phyloP scores from a whole-genome alignment of 2,113 vertebrate genomes.

The Centropristis striata region DNA sequence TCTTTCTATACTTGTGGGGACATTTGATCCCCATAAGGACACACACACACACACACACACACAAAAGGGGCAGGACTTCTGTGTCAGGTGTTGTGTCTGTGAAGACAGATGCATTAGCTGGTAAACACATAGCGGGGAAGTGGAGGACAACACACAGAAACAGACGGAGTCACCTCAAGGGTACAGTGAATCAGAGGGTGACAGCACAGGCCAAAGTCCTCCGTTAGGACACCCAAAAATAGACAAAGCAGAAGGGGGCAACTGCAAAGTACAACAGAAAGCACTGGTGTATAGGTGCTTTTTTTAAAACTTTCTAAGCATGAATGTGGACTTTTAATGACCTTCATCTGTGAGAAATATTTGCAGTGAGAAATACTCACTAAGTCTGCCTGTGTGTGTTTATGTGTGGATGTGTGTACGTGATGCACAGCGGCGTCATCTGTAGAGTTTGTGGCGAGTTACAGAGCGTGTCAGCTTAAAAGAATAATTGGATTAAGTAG shows the following conservation, averaged over 20 bases:
- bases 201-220: conserved; percentile 65
- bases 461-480: conserved; percentile 83
- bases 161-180: conserved; percentile 65
- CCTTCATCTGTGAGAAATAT: conserved; percentile 22
- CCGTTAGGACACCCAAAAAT: conserved; percentile 60
- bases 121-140: conserved; percentile 43
- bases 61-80: conserved; percentile 36
- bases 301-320: conserved; percentile 17
- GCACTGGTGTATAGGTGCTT: background rate
- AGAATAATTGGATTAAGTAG: conserved; percentile 85
- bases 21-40: conserved; percentile 22
- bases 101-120: conserved; percentile 52
- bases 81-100: conserved; percentile 37
- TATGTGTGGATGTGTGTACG: conserved; percentile 19
- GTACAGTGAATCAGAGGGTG: conserved; percentile 69
- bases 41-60: conserved; percentile 31
- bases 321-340: conserved; percentile 27
- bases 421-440: conserved; percentile 51
- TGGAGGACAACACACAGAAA: conserved; percentile 52
- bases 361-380: conserved; percentile 1
- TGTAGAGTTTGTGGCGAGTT: conserved; percentile 67
- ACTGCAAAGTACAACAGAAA: conserved; percentile 11
- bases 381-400: background rate
- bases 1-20: conserved; percentile 10
- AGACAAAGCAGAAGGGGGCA: conserved; percentile 34